These are phyloP conservation scores for Gallinago nigripennis DNA, from an alignment of 2,797 vertebrate genomes.

Conservation along the genomic window DNA sequence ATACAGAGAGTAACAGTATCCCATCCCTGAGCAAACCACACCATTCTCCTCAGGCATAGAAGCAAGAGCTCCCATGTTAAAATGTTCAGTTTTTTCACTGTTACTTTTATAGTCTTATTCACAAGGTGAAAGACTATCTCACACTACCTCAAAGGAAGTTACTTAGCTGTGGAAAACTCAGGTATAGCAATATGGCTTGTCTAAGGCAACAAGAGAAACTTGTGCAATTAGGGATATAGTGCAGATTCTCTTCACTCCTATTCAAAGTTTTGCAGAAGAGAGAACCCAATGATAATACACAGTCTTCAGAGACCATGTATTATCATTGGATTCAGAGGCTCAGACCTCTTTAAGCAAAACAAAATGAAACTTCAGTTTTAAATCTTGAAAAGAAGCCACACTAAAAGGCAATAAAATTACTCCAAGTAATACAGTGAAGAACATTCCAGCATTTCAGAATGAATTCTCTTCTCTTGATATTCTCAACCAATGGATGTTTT, in stretches of 20 bases:
- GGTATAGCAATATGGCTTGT: neutral
- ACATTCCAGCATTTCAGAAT: neutral
- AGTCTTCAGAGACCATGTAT: neutral
- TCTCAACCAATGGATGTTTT: neutral
- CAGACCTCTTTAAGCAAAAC: neutral
- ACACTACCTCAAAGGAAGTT: neutral
- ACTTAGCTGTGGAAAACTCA: neutral
- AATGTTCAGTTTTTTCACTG: neutral
- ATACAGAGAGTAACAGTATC: neutral
- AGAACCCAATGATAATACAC: neutral
- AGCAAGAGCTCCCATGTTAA: neutral
- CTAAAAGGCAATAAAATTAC: neutral
- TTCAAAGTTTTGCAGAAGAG: neutral
- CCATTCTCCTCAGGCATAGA: neutral
- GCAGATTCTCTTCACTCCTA: neutral
- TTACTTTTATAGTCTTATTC: neutral
- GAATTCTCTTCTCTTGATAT: neutral
- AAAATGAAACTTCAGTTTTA: neutral
- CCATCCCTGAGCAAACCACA: neutral
- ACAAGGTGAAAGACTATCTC: neutral
- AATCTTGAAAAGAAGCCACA: neutral
- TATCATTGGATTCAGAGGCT: neutral
- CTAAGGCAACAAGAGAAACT: neutral
- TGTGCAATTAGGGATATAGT: neutral
- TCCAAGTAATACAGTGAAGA: neutral